A percentile compares a stretch with the other conserved stretches of the same genome.
Conservation (phyloP, 2,797 vertebrate genomes). For the Sebastes taczanowskii region DNA sequence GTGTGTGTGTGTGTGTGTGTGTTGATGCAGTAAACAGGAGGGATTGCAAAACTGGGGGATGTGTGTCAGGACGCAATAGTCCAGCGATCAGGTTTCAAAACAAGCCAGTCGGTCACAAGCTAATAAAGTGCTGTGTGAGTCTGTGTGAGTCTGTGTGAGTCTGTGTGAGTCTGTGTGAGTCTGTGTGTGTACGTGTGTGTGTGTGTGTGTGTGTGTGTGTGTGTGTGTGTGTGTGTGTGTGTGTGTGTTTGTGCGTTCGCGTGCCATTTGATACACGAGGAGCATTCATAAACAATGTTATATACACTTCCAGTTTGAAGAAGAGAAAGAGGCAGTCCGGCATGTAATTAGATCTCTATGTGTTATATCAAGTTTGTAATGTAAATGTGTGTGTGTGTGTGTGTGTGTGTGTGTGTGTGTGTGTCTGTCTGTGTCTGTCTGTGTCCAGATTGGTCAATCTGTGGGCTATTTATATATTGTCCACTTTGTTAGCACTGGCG, state of each 20-base stretch:
- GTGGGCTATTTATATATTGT: conserved; percentile 41
- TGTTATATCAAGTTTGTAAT: not conserved
- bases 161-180: too few species aligned
- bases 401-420: not conserved
- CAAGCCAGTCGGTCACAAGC: conserved; percentile 53
- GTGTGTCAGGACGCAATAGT: conserved; percentile 29
- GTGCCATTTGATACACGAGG: conserved; percentile 1
- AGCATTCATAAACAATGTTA: conserved; percentile 30
- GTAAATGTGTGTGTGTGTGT: not conserved
- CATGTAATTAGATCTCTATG: not conserved
- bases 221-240: not conserved
- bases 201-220: not conserved
- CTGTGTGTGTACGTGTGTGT: not conserved
- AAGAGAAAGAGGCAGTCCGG: not conserved
- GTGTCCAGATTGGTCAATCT: not conserved
- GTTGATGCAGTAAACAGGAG: conserved; percentile 55
- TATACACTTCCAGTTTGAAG: conserved; percentile 19
- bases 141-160: not conserved
- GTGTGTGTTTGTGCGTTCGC: not conserved
- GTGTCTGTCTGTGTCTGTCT: not conserved
- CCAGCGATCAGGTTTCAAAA: conserved; percentile 69
- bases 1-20: not conserved
- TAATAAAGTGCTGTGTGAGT: not conserved
- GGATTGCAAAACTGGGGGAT: conserved; percentile 58
- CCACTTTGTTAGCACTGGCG: not conserved